phyloP scores from a whole-genome alignment of 92 coral and sea anemone genomes.

The Chrysogorgia sp. region DNA sequence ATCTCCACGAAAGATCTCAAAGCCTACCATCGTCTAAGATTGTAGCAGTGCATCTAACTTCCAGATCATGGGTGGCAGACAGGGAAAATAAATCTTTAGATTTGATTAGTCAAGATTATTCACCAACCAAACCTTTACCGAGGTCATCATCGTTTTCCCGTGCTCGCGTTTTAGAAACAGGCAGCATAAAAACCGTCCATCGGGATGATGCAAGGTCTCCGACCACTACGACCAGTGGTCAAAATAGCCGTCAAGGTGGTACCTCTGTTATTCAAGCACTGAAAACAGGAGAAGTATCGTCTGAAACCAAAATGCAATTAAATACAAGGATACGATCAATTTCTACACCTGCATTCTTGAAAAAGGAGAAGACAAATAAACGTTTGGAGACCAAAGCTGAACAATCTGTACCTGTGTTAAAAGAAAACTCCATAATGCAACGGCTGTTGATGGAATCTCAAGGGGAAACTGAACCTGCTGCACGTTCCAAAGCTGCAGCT shows the following conservation, averaged over 20 bases:
- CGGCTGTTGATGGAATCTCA: conserved; percentile 32
- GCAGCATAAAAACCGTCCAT: conserved; percentile 4
- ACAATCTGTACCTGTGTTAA: conserved; percentile 11
- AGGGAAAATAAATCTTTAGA: background rate
- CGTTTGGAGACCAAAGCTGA: background rate
- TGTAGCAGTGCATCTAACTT: conserved; percentile 12
- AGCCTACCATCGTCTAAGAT: conserved; percentile 36
- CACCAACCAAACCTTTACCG: conserved; percentile 2
- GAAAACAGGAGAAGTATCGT: conserved; percentile 20
- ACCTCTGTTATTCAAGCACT: conserved; percentile 23
- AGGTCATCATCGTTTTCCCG: conserved; percentile 45
- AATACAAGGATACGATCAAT: background rate
- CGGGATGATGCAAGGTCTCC: conserved; percentile 17
- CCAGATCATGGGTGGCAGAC: conserved; percentile 31
- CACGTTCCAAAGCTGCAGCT: conserved; percentile 32
- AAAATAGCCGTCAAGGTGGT: background rate
- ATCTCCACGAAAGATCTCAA: conserved; percentile 25
- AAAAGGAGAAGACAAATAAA: conserved; percentile 4
- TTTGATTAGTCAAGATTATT: background rate
- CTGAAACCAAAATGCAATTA: background rate
- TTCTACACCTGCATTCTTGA: background rate
- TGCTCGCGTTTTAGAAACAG: conserved; percentile 35
- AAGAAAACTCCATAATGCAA: conserved; percentile 40
- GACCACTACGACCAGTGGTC: background rate
- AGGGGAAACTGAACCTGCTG: conserved; percentile 21